A percentile compares a stretch with the other conserved stretches of the same genome.
Evolutionary conservation across 2,113 vertebrate genomes (phyloP).

Genomic region (Grus americana): DNA sequence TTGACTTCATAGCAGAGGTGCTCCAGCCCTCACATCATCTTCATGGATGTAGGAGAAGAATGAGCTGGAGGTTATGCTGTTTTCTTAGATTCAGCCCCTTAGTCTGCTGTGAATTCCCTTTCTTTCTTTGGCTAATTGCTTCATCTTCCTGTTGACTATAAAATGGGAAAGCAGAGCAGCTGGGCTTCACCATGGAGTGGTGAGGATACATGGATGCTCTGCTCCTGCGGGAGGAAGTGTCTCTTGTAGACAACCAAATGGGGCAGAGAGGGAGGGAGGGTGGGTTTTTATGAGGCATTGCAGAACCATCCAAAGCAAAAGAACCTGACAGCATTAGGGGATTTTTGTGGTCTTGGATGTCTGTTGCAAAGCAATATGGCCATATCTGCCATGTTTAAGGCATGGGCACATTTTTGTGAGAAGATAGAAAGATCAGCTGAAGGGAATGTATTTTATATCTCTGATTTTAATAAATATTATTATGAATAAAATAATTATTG

Average conservation of each 20-base stretch:
- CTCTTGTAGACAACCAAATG: background rate
- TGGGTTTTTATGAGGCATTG: background rate
- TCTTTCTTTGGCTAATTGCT: background rate
- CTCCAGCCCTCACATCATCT: too few relatives aligned
- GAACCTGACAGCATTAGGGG: background rate
- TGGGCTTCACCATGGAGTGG: fast-evolving
- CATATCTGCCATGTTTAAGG: background rate
- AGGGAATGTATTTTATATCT: background rate
- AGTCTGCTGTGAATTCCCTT: background rate
- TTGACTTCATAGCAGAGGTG: too few relatives aligned
- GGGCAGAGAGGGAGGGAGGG: background rate
- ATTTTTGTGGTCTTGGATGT: background rate
- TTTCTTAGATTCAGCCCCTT: background rate
- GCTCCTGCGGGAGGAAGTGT: background rate
- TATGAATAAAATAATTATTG: background rate
- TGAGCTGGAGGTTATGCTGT: background rate
- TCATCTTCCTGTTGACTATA: background rate
- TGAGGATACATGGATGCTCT: background rate
- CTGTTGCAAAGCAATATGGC: background rate
- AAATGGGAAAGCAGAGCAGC: background rate
- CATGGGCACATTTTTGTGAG: background rate
- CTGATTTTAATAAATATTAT: background rate
- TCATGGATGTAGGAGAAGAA: background rate
- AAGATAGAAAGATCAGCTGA: background rate
- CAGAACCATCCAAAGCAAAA: background rate